Evolutionary conservation across 30 jellyfish, hydroid and myxozoan genomes (phyloP).

Genomic region (Turritopsis dohrnii): DNA sequence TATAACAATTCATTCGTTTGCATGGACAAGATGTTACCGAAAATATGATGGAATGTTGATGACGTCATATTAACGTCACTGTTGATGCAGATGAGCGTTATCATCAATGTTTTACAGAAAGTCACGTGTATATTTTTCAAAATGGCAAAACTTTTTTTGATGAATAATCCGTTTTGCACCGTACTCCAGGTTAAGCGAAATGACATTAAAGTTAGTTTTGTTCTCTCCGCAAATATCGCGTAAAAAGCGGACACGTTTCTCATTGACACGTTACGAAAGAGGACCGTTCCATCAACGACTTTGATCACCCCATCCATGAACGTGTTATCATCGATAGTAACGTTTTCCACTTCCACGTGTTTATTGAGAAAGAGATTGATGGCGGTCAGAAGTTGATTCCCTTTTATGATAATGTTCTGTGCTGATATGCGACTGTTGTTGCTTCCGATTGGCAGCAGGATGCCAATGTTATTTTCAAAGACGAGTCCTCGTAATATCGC

Average conservation of each 20-base stretch:
- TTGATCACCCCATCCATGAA: background rate
- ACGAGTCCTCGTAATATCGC: background rate
- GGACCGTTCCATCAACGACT: background rate
- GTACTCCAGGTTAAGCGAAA: background rate
- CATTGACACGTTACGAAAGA: background rate
- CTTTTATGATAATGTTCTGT: background rate
- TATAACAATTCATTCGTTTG: background rate
- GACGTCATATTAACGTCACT: background rate
- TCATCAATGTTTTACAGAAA: background rate
- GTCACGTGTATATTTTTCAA: background rate
- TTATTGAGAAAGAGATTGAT: background rate
- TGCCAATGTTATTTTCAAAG: background rate
- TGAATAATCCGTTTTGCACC: background rate
- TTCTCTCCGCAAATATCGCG: background rate
- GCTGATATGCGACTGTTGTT: background rate
- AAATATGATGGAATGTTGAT: background rate
- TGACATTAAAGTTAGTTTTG: background rate
- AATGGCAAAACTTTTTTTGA: background rate
- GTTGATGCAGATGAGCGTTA: background rate
- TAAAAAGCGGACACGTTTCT: background rate
- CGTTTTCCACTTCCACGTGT: background rate
- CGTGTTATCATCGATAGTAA: background rate
- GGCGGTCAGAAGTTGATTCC: background rate
- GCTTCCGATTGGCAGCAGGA: background rate
- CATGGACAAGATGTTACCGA: background rate